Base-by-base conservation (phyloP, 2,797 vertebrate species). In the Petrocephalus sullivani region DNA sequence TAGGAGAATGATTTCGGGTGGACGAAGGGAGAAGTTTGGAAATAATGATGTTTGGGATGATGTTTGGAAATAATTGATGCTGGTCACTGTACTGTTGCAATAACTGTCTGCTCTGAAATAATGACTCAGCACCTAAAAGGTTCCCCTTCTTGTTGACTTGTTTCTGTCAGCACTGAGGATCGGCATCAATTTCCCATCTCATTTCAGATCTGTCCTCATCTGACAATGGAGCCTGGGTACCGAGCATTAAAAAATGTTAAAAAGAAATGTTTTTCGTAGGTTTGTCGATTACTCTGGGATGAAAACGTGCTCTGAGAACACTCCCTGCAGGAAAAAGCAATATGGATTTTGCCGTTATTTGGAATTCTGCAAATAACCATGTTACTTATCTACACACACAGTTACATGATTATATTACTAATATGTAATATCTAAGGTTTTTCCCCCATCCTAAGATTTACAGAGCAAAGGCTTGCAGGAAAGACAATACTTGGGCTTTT, bases 121-220 rank as follows among this genome's bases (percentile, higher is more conserved):
- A 21, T 37, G 54, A 87, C 86, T 87, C 86, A 53, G 46, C 86
- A 67, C 85, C 85, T 0, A 21, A 87, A 10, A 9, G 10, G 1
- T 49, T 49, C n/a, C 58, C 37, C 46, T 23, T 64, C 16, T 87
- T 67, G 41, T 64, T 64, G 60, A 53, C 86, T 58, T 87, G 12
- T 86, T 57, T 87, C 9, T 49, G 41, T 64, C n/a, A 49, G n/a
- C 16, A n/a, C 0, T 1, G 86, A 87, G n/a, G 86, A 53, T 53
- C 51, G 86, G 46, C 86, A 87, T 53, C 37, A 87, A 87, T 87
- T 87, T 67, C 85, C 28, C 37, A 87, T 56, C 85, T 87, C 85
- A 67, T 28, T 87, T 61, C 23, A 7, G 37, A 51, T 87, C 58
- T 33, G n/a, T 87, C 46, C 86, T 53, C 41, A 37, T 41, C 19